Evolutionary conservation across 2,888 invertebrate species (phyloP).

Genomic region (Cantharis nigra): DNA sequence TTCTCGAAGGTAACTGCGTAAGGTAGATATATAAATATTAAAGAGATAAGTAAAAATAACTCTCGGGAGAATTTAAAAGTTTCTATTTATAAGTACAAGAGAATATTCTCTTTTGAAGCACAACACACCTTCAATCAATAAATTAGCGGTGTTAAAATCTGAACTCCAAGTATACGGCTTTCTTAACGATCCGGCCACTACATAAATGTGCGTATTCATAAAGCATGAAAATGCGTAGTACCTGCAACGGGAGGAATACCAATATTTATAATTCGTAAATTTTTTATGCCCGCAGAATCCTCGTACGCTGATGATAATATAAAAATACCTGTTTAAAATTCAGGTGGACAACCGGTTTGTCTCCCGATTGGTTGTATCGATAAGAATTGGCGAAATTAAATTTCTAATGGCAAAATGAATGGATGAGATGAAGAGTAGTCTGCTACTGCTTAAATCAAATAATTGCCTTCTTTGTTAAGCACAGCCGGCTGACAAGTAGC

Average conservation of each 20-base stretch:
- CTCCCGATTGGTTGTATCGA: constrained; percentile 16
- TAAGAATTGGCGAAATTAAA: constrained; percentile 20
- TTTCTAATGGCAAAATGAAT: constrained; percentile 17
- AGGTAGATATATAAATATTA: neutral
- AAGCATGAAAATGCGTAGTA: neutral
- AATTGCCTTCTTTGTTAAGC: constrained; percentile 19
- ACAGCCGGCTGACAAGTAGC: constrained; percentile 18
- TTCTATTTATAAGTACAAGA: neutral
- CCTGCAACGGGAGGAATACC: neutral
- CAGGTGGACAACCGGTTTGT: constrained; percentile 8
- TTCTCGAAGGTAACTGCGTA: neutral
- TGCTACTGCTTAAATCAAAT: constrained; percentile 17
- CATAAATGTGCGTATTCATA: neutral
- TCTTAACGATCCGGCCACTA: neutral
- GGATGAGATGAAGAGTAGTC: constrained; percentile 21
- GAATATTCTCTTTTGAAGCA: neutral
- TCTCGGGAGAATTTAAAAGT: neutral
- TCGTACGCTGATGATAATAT: constrained; percentile 12
- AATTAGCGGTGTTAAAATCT: neutral
- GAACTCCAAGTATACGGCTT: neutral
- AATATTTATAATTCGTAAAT: neutral
- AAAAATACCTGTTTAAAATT: constrained; percentile 12
- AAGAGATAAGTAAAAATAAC: neutral
- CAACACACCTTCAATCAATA: neutral
- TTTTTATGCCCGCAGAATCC: neutral